Evolutionary conservation across 2,888 invertebrate species (phyloP).

Genomic region (Pecten maximus): DNA sequence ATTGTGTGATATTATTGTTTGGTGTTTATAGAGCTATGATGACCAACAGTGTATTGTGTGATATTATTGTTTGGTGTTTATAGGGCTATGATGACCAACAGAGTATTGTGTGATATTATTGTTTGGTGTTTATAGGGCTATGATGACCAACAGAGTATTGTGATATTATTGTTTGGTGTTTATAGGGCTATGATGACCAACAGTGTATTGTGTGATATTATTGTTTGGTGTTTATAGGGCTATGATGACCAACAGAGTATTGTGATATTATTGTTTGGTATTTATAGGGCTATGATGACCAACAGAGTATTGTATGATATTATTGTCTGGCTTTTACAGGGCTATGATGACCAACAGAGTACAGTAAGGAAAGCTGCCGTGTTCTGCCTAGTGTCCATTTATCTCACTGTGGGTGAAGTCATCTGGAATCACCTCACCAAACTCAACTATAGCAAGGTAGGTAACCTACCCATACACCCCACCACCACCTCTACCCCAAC

Average conservation of each 20-base stretch:
- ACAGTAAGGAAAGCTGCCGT: constrained; percentile 97
- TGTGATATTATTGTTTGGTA: neutral
- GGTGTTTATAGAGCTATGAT: neutral
- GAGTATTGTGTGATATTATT: too few species aligned
- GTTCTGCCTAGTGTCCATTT: constrained; percentile 97
- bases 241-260: too few species aligned
- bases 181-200: too few species aligned
- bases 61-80: too few species aligned
- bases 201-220: neutral
- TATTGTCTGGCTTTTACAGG: too few species aligned
- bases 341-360: constrained; percentile 95
- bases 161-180: too few species aligned
- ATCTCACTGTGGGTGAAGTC: constrained; percentile 92
- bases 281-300: too few species aligned
- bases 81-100: too few species aligned
- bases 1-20: neutral
- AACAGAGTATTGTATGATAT: neutral
- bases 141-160: too few species aligned
- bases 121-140: neutral
- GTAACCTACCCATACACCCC: constrained; percentile 41
- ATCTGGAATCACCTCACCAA: constrained; percentile 90
- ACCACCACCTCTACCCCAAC: too few species aligned
- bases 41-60: too few species aligned
- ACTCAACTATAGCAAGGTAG: constrained; percentile 93
- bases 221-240: neutral